Evolutionary conservation across 2,797 vertebrate genomes (phyloP).

Genomic region (Phalanger gymnotis): DNA sequence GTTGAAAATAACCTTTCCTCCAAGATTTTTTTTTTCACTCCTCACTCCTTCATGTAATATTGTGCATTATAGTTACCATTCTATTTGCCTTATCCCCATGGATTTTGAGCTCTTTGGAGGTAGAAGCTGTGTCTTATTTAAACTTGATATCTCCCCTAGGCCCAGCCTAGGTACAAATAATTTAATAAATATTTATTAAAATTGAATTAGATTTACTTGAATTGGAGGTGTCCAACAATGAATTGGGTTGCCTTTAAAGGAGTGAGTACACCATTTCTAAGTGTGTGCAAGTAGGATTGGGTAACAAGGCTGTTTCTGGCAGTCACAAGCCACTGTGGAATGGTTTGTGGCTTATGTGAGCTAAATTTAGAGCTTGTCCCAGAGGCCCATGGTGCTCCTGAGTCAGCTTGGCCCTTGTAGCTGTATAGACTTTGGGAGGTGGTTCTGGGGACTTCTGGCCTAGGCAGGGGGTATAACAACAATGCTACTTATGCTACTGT

Average conservation of each 20-base stretch:
- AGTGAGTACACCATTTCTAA: not conserved
- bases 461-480: too few relatives aligned
- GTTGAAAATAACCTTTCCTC: not conserved
- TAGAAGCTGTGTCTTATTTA: not conserved
- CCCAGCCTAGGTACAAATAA: not conserved
- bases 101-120: not conserved
- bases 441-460: not conserved
- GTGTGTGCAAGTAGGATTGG: not conserved
- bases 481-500: too few relatives aligned
- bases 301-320: not conserved
- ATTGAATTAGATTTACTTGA: not conserved
- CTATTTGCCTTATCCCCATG: not conserved
- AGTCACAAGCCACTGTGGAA: not conserved
- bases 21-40: not conserved
- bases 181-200: not conserved
- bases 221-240: not conserved
- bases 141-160: not conserved
- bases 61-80: not conserved
- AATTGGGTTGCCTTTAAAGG: not conserved
- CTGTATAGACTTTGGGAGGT: not conserved
- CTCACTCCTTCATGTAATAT: not conserved
- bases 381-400: not conserved
- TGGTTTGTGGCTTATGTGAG: not conserved
- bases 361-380: not conserved
- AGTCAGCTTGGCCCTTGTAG: not conserved